Conservation (phyloP, 1,140 invertebrate genomes). For the Drosophila pandora region DNA sequence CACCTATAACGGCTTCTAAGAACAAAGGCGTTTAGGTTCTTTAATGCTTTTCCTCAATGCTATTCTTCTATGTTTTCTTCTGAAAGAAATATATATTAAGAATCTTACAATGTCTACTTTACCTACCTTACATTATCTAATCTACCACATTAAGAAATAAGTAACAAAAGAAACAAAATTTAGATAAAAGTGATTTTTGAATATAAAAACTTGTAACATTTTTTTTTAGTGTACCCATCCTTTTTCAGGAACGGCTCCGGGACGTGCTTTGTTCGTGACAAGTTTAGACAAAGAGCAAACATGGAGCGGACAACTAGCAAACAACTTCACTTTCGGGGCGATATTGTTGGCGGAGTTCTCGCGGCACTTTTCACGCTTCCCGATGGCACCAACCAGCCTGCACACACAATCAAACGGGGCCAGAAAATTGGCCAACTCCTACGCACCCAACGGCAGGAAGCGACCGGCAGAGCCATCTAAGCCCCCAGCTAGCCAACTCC, state of each 20-base stretch:
- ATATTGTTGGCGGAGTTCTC: conserved; percentile 28
- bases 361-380: conserved; percentile 65
- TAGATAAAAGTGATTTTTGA: too few relatives aligned
- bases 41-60: too few relatives aligned
- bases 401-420: conserved; percentile 16
- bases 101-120: too few relatives aligned
- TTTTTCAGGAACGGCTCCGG: conserved; percentile 17
- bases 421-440: conserved; percentile 38
- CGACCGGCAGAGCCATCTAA: neutral
- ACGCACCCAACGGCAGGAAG: conserved; percentile 9
- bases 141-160: too few relatives aligned
- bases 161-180: too few relatives aligned
- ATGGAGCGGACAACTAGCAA: conserved; percentile 45
- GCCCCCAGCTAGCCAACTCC: too few relatives aligned
- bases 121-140: too few relatives aligned
- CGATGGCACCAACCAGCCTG: neutral
- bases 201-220: neutral
- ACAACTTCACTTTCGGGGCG: conserved; percentile 44
- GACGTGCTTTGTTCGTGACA: conserved; percentile 56
- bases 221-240: conserved; percentile 5
- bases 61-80: too few relatives aligned
- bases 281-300: conserved; percentile 71
- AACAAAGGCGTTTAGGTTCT: too few relatives aligned
- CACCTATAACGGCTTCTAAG: too few relatives aligned
- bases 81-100: too few relatives aligned